Percentiles rank a stretch among this genome's conserved stretches.
These are phyloP conservation scores for Zalophus californianus DNA, from an alignment of 2,797 vertebrate species.

Conservation along the genomic window DNA sequence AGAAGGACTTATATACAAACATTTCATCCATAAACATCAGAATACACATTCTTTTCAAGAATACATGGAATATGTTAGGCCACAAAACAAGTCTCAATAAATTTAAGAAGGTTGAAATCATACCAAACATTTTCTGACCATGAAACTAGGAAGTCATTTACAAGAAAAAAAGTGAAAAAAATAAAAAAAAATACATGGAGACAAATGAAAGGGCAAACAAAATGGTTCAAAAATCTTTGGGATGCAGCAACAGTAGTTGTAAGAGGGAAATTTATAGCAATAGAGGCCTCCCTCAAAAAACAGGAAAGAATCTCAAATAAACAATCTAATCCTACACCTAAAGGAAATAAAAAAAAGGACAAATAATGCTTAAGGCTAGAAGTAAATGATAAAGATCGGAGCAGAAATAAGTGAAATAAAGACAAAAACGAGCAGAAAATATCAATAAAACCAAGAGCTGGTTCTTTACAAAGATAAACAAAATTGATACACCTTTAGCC, in stretches of 20 bases:
- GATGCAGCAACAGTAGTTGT: neutral
- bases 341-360: neutral
- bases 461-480: neutral
- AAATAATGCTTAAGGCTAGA: neutral
- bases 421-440: neutral
- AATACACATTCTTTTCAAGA: neutral
- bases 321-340: neutral
- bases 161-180: neutral
- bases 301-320: neutral
- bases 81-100: neutral
- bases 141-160: neutral
- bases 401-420: neutral
- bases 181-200: neutral
- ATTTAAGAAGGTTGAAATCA: neutral
- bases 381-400: neutral
- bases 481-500: neutral
- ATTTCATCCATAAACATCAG: neutral
- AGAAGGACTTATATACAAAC: neutral
- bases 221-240: neutral
- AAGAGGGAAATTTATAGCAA: neutral
- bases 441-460: neutral
- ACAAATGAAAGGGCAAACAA: neutral
- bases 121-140: neutral
- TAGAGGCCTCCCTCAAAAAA: neutral
- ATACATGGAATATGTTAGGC: neutral